Evolutionary conservation across 2,113 vertebrate species (phyloP), one percentile per base, ranked within the genome.

Genomic region (Clupea harengus): DNA sequence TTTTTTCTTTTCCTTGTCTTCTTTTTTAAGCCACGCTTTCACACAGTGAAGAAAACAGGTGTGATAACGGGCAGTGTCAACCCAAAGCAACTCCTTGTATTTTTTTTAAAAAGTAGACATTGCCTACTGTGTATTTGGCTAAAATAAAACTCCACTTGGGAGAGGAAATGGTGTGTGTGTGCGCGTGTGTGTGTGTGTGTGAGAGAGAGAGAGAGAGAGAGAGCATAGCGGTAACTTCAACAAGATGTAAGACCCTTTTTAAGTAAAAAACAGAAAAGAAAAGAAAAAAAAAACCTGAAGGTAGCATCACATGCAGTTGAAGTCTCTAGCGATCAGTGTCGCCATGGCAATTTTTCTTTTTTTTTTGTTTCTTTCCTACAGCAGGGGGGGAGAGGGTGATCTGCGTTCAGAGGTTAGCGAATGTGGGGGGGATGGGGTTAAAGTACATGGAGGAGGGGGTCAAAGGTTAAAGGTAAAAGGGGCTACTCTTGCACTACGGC

Each of bases 161-260:
- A 44, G 72, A 78, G 13, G 13, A 72, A 4, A 78, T 32, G 72
- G 25, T 72, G 2, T 72, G 25, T 39, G 25, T 67, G 25, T 67
- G 64, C 28, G n/a, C 28, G 84, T 89, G 88, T 52, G 28, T 13
- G 9, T 72, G 64, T 39, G 72, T 13, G 72, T 22, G 72, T n/a
- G 72, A 18, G 72, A 45, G 57, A 80, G 18, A 75, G 45, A 57
- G 50, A 82, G 47, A 84, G n/a, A 28, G 44, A 64, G 85, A 86
- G 85, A 90, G 86, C 92, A 86, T 87, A 90, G 90, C 89, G 88
- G 90, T 91, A 92, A 93, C 90, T 91, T 92, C 88, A 91, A 89
- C 86, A 87, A 92, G 90, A 89, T 86, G 85, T 90, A 78, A 78
- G 72, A 78, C 72, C 72, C 72, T 78, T 78, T 78, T 78, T 78